Conservation (phyloP, 2,888 invertebrate species). For the Nemoura dubitans region DNA sequence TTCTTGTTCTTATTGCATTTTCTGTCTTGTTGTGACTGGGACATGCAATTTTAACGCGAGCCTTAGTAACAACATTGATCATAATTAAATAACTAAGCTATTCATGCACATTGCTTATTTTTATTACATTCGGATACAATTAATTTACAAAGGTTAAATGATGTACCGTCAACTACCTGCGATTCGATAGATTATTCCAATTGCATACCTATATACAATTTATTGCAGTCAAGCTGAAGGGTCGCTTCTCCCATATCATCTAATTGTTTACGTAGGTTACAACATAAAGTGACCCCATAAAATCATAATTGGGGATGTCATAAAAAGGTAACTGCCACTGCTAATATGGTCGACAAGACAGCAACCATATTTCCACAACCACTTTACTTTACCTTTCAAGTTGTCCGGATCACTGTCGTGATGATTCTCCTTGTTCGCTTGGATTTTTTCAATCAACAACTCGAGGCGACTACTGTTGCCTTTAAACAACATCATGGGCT, state of each 20-base stretch:
- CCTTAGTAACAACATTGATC: no score
- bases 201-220: neutral
- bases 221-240: neutral
- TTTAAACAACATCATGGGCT: constrained; percentile 77
- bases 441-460: constrained; percentile 86
- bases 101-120: no score
- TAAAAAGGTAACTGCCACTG: no score
- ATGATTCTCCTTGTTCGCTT: constrained; percentile 82
- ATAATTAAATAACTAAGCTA: no score
- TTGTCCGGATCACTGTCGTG: constrained; percentile 65
- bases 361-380: neutral
- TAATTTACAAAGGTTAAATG: no score
- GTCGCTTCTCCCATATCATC: no score
- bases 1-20: neutral
- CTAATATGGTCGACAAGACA: neutral
- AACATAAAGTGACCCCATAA: no score
- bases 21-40: neutral
- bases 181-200: no score
- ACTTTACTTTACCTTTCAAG: constrained; percentile 59
- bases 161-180: no score
- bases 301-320: no score
- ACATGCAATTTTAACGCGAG: neutral
- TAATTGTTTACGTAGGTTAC: no score
- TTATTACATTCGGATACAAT: no score
- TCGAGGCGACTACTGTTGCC: constrained; percentile 86